These are phyloP conservation scores for Todiramphus chloris DNA, from an alignment of 2,113 vertebrate species.

Conservation along the genomic window DNA sequence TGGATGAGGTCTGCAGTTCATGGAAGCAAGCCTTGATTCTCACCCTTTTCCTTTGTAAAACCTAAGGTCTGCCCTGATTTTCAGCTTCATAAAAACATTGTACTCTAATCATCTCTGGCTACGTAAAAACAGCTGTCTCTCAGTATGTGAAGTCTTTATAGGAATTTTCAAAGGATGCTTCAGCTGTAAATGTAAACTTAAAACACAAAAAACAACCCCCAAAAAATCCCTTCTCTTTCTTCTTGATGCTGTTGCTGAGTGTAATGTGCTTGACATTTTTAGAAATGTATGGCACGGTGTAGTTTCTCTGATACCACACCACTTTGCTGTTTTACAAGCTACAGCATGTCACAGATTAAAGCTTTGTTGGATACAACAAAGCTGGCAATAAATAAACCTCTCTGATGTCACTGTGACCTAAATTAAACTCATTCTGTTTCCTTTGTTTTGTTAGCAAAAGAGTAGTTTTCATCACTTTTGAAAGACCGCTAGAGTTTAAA, in stretches of 20 bases:
- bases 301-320: conserved; percentile 58
- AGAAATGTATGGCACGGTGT: conserved; percentile 57
- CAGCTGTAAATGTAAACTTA: conserved; percentile 37
- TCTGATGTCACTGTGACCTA: conserved; percentile 68
- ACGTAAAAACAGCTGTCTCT: conserved; percentile 47
- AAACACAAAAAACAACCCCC: conserved; percentile 24
- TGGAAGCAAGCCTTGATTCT: not conserved
- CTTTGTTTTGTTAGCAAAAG: not conserved
- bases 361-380: conserved; percentile 67
- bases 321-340: conserved; percentile 69
- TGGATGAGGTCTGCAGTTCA: not conserved
- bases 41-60: not conserved
- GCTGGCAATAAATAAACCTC: conserved; percentile 67
- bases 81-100: conserved; percentile 4
- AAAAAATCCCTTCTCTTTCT: conserved; percentile 40
- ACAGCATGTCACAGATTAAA: conserved; percentile 68
- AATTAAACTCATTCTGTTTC: conserved; percentile 63
- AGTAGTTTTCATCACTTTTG: not conserved
- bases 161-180: conserved; percentile 60
- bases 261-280: conserved; percentile 20
- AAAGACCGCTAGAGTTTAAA: not conserved
- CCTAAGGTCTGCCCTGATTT: conserved; percentile 38
- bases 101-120: conserved; percentile 4
- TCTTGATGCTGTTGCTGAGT: conserved; percentile 29
- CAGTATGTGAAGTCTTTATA: conserved; percentile 32